These are phyloP conservation scores for Lasiurus borealis DNA, from an alignment of 2,113 vertebrate genomes.

Conservation along the genomic window DNA sequence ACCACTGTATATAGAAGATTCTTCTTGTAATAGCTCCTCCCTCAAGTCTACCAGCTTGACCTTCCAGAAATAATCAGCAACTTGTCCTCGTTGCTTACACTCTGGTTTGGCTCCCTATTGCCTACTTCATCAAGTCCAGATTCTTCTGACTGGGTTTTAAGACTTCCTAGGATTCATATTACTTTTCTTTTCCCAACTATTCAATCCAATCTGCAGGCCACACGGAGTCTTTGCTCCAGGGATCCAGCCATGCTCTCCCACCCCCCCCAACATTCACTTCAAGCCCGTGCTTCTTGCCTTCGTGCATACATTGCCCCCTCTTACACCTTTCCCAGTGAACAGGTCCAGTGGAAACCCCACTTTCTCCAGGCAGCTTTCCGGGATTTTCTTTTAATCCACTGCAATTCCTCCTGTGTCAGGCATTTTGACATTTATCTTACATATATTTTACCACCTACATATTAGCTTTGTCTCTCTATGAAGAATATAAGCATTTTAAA, in stretches of 20 bases:
- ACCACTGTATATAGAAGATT: too few relatives aligned
- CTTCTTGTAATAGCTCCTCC: not conserved
- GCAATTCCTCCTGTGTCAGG: too few relatives aligned
- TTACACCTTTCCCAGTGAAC: not conserved
- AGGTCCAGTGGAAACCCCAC: not conserved
- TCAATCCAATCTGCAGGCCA: accelerated
- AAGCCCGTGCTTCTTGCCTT: not conserved
- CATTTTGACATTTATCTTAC: not conserved
- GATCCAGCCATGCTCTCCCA: accelerated
- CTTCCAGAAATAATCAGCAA: not conserved
- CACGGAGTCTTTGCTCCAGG: not conserved
- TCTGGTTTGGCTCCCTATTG: not conserved
- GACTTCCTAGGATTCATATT: not conserved
- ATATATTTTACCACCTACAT: not conserved
- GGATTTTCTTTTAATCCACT: not conserved
- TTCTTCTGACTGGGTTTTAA: not conserved
- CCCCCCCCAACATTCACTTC: accelerated
- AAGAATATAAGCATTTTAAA: conserved; percentile 4
- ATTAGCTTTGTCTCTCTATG: not conserved
- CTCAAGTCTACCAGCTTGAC: not conserved
- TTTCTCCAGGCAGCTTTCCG: not conserved
- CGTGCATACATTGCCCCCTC: not conserved
- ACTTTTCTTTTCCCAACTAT: not conserved
- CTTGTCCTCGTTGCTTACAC: not conserved
- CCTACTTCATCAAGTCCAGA: not conserved